phyloP scores from a whole-genome alignment of 2,797 vertebrate genomes.

The Danio aesculapii region DNA sequence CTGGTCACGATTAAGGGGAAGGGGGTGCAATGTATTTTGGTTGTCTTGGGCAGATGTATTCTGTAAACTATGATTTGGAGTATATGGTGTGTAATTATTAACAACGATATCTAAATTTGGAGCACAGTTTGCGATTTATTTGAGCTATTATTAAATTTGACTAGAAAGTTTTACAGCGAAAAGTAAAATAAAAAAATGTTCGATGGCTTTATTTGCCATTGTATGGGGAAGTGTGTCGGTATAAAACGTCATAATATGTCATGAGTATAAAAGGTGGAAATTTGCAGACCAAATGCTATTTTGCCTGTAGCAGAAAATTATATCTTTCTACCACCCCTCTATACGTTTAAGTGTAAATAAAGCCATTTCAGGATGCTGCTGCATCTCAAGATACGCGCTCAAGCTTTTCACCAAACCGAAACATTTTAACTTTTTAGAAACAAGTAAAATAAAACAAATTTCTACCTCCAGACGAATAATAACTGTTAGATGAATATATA shows the following conservation, averaged over 20 bases:
- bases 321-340: slow-evolving; percentile 38
- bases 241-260: too few species aligned
- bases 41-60: slow-evolving; percentile 55
- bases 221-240: slow-evolving; percentile 67
- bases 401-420: neutral
- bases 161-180: slow-evolving; percentile 61
- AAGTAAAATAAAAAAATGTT: slow-evolving; percentile 70
- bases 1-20: slow-evolving; percentile 68
- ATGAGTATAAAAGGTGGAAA: slow-evolving; percentile 69
- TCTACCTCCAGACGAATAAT: neutral
- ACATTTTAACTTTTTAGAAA: neutral
- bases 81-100: slow-evolving; percentile 67
- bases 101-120: slow-evolving; percentile 59
- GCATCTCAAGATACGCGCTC: slow-evolving; percentile 34
- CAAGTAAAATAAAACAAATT: neutral
- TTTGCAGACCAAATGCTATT: slow-evolving; percentile 73
- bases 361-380: slow-evolving; percentile 59
- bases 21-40: slow-evolving; percentile 33
- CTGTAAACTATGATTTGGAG: slow-evolving; percentile 65
- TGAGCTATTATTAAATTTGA: slow-evolving; percentile 52
- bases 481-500: too few species aligned
- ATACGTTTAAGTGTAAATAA: slow-evolving; percentile 60
- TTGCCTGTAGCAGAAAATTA: slow-evolving; percentile 62
- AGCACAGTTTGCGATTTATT: slow-evolving; percentile 54
- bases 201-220: slow-evolving; percentile 71